These are phyloP conservation scores for Andrena minutula DNA, from an alignment of 2,888 invertebrate genomes.

Conservation along the genomic window DNA sequence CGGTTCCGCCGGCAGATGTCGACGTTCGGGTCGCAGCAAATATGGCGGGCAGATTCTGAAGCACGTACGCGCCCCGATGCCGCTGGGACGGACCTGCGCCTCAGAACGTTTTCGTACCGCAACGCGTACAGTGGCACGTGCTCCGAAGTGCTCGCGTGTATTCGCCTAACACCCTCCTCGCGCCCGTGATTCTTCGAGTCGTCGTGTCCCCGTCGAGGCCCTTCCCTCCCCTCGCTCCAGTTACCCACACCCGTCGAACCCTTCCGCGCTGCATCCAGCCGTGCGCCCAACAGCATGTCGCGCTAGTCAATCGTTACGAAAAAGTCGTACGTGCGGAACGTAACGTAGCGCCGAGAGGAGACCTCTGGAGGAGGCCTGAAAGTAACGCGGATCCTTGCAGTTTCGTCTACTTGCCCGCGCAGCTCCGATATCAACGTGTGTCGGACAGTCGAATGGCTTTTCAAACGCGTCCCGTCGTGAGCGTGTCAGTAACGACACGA, in stretches of 20 bases:
- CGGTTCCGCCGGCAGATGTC: slow-evolving; percentile 25
- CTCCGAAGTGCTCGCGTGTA: slow-evolving; percentile 17
- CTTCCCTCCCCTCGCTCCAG: not conserved
- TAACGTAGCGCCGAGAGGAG: slow-evolving; percentile 36
- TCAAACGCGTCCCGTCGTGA: slow-evolving; percentile 16
- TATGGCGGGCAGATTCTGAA: slow-evolving; percentile 49
- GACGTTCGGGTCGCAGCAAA: slow-evolving; percentile 6
- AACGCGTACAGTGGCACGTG: slow-evolving; percentile 65
- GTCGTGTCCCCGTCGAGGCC: not conserved
- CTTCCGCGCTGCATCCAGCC: not conserved
- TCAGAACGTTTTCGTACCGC: slow-evolving; percentile 69
- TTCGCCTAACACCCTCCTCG: not conserved
- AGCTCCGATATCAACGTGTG: not conserved
- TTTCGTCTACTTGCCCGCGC: not conserved
- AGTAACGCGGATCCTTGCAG: not conserved
- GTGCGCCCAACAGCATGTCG: not conserved
- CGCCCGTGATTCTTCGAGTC: slow-evolving; percentile 30
- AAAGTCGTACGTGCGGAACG: slow-evolving; percentile 53
- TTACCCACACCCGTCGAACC: not conserved
- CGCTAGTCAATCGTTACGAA: slow-evolving; percentile 17
- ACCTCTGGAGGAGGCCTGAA: not conserved
- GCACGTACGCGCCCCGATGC: slow-evolving; percentile 28
- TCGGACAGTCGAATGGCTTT: slow-evolving; percentile 48
- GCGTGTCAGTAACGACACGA: slow-evolving; percentile 45
- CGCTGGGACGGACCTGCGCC: slow-evolving; percentile 64